Evolutionary conservation across 2,113 vertebrate species (phyloP).

Genomic region (Pterophyllum scalare): DNA sequence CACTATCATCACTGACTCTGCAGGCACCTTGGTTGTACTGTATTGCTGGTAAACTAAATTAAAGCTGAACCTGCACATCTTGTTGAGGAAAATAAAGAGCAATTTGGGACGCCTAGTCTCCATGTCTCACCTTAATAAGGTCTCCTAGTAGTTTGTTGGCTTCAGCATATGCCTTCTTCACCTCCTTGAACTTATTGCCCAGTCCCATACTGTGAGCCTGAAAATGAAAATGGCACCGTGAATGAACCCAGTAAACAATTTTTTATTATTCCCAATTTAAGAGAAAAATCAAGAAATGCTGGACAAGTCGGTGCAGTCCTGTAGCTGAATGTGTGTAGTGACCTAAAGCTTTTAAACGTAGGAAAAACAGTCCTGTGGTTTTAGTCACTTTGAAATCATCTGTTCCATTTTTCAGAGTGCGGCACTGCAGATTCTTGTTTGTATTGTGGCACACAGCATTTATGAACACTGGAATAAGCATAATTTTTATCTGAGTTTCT

Average conservation of each 20-base stretch:
- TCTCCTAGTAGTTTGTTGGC: slow-evolving; percentile 96
- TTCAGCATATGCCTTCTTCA: slow-evolving; percentile 93
- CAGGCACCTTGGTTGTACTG: background rate
- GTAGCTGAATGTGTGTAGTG: slow-evolving; percentile 27
- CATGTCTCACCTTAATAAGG: slow-evolving; percentile 91
- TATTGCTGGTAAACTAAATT: background rate
- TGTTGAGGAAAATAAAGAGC: background rate
- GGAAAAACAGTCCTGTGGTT: background rate
- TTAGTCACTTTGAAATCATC: slow-evolving; percentile 8
- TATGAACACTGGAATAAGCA: slow-evolving; percentile 2
- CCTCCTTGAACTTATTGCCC: slow-evolving; percentile 96
- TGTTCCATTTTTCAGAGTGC: slow-evolving; percentile 9
- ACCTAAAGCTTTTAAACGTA: slow-evolving; percentile 2
- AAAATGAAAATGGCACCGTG: slow-evolving; percentile 62
- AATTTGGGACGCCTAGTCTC: background rate
- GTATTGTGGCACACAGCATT: background rate
- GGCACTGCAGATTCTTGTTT: background rate
- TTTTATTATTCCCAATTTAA: background rate
- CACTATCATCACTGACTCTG: background rate
- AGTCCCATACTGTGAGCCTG: slow-evolving; percentile 98
- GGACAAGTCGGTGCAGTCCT: background rate
- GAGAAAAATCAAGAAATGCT: background rate
- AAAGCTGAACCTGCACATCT: background rate
- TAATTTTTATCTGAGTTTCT: background rate
- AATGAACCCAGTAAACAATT: background rate